Base-by-base conservation (phyloP, 2,888 invertebrate genomes). In the Tenthredo mesomela region DNA sequence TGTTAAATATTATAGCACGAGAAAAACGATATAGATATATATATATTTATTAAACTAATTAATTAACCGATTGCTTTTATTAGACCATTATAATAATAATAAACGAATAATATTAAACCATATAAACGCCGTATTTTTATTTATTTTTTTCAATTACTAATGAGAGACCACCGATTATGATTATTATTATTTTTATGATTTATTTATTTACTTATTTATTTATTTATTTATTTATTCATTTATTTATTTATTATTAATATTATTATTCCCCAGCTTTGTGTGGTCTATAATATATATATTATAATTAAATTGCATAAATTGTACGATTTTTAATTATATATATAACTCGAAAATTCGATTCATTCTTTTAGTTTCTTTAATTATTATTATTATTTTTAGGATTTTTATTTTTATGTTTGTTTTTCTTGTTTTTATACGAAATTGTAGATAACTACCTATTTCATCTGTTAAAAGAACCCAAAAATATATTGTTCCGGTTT, bases 401-500 rank as follows among this genome's bases (percentile, higher is more conserved):
- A 33, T 33, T 33, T 4, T 33, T 33, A 3, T 33, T 4, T 29
- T 77, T 54, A 7, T 50, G 25, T 29, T 77, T 33, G 3, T 77
- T 50, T 77, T 0, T 77, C n/a, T n/a, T n/a, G n/a, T n/a, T n/a
- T 21, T 54, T 54, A 10, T 75, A 40, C 43, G 61, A 47, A 50
- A 50, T 50, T 50, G 50, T 50, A 50, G 50, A 50, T 50, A n/a
- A n/a, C 50, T 47, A 50, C 58, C n/a, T 54, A 33, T 33, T 58
- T 78, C 9, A 47, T 43, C 33, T 37, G 61, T 54, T 82, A 67
- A 82, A 80, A 80, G 50, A 37, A 47, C 37, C 67, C 82, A 82
- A 82, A 82, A 82, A 82, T 67, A 82, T 67, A 82, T 82, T 10
- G 18, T 70, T 67, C 33, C n/a, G 25, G 15, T 18, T 82, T 29